Conservation (phyloP, 2,797 vertebrate genomes). For the Poecilia gillii region DNA sequence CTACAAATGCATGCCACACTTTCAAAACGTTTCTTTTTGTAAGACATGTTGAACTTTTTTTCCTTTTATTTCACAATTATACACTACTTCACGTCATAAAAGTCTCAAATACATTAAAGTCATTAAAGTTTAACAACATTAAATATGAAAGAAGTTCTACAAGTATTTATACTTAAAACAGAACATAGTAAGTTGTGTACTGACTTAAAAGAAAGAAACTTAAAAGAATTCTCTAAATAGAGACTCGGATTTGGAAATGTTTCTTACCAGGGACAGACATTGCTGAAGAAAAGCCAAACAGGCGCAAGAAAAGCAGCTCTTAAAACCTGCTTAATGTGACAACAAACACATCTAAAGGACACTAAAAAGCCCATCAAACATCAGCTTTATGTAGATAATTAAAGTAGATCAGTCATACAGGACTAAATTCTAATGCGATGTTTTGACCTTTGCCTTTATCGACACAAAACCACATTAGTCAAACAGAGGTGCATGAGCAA, state of each 20-base stretch:
- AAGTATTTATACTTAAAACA: background rate
- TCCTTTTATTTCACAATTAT: background rate
- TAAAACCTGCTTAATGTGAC: slow-evolving; percentile 40
- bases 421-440: slow-evolving; percentile 61
- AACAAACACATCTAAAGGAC: slow-evolving; percentile 44
- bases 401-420: slow-evolving; percentile 65
- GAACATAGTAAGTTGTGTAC: background rate
- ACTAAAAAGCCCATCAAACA: slow-evolving; percentile 44
- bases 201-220: slow-evolving; percentile 15
- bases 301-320: slow-evolving; percentile 27
- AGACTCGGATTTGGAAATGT: slow-evolving; percentile 10
- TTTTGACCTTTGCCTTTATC: slow-evolving; percentile 55
- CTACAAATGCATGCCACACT: background rate
- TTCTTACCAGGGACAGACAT: background rate
- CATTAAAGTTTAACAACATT: background rate
- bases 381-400: slow-evolving; percentile 41
- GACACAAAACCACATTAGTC: slow-evolving; percentile 32
- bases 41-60: background rate
- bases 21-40: background rate
- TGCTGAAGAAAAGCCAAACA: background rate
- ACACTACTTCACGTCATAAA: background rate
- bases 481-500: slow-evolving; percentile 24
- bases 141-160: background rate
- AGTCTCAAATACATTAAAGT: background rate
- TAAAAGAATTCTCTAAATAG: slow-evolving; percentile 4